phyloP scores from a whole-genome alignment of 2,113 vertebrate species.

The Mixornis gularis region DNA sequence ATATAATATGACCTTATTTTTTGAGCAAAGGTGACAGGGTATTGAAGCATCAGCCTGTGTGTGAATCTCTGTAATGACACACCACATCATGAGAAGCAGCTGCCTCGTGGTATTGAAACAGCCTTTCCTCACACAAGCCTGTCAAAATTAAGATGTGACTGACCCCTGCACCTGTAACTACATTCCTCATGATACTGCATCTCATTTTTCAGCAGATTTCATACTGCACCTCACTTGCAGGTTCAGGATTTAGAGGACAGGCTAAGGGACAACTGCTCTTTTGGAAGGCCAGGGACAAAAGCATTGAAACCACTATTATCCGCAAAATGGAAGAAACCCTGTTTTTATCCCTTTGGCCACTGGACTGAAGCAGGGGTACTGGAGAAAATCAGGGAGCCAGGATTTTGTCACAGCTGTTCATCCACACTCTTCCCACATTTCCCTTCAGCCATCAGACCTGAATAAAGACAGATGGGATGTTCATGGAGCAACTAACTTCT shows the following conservation, averaged over 20 bases:
- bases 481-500: background rate
- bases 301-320: background rate
- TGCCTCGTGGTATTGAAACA: background rate
- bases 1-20: slow-evolving; percentile 6
- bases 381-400: background rate
- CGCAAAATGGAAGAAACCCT: background rate
- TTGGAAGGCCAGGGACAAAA: background rate
- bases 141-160: background rate
- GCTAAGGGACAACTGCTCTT: background rate
- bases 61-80: background rate
- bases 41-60: background rate
- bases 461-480: background rate
- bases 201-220: background rate
- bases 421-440: background rate
- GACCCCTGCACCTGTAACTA: background rate
- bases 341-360: background rate
- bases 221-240: background rate
- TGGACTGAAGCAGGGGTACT: background rate
- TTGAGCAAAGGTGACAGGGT: background rate
- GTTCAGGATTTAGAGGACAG: background rate
- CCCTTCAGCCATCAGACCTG: background rate
- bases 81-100: background rate
- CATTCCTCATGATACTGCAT: background rate
- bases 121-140: background rate
- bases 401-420: background rate